Percentiles rank a stretch among this genome's conserved stretches.
phyloP scores from a whole-genome alignment of 2,888 invertebrate genomes.

The Cartodere bifasciata region DNA sequence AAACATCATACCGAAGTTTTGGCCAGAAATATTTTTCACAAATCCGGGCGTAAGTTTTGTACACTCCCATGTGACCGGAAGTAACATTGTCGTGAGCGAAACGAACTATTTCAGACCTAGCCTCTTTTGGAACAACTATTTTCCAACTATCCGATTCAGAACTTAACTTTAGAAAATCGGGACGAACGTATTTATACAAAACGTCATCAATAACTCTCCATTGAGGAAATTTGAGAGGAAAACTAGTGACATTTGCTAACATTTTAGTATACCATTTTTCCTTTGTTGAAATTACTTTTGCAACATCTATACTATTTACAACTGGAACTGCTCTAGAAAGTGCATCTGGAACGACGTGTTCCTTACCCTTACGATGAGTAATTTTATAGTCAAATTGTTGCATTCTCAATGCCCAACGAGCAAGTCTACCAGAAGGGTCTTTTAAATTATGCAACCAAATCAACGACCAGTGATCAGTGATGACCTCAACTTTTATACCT shows the following conservation, averaged over 20 bases:
- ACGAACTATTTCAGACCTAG: too few relatives aligned
- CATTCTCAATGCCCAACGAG: constrained; percentile 10
- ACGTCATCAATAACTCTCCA: constrained; percentile 16
- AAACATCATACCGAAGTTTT: constrained; percentile 14
- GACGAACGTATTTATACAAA: constrained; percentile 16
- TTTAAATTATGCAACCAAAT: constrained; percentile 12
- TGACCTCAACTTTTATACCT: constrained; percentile 10
- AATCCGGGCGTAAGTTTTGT: constrained; percentile 11
- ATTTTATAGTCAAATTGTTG: constrained; percentile 11
- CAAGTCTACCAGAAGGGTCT: constrained; percentile 11
- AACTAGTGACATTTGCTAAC: constrained; percentile 6
- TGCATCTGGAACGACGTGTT: constrained; percentile 13
- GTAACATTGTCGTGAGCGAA: background rate
- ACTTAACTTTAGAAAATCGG: too few relatives aligned
- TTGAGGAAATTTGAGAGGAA: constrained; percentile 10
- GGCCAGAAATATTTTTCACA: constrained; percentile 16
- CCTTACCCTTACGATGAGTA: constrained; percentile 13
- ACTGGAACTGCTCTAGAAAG: constrained; percentile 11
- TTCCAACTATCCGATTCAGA: too few relatives aligned
- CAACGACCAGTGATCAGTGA: constrained; percentile 12
- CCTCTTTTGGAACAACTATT: too few relatives aligned
- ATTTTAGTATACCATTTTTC: background rate
- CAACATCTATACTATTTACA: constrained; percentile 10
- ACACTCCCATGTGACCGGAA: constrained; percentile 11
- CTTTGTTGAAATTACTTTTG: too few relatives aligned